Evolutionary conservation across 37 sponge, comb jelly and placozoan species (phyloP).

Genomic region (Amphimedon queenslandica): DNA sequence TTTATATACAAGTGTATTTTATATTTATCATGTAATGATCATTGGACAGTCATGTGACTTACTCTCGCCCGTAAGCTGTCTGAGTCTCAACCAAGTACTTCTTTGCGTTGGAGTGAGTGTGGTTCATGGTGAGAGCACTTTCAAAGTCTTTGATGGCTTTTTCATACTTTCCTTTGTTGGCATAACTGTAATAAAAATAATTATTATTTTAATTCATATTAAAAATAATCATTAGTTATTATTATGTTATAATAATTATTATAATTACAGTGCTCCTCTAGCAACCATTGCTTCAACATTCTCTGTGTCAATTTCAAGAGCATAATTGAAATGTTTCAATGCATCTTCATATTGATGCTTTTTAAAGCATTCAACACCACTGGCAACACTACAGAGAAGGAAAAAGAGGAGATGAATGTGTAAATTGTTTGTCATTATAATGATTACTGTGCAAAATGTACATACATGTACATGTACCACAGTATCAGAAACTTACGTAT

Average conservation of each 20-base stretch:
- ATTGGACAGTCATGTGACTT: background rate
- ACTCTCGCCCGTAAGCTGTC: constrained; percentile 57
- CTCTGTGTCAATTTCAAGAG: constrained; percentile 56
- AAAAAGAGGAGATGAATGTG: no score
- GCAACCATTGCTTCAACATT: constrained; percentile 83
- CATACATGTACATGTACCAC: no score
- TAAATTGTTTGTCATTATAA: no score
- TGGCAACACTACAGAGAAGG: constrained; percentile 44
- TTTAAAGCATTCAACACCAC: constrained; percentile 65
- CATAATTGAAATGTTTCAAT: constrained; percentile 57
- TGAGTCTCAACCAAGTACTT: constrained; percentile 71
- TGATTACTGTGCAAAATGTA: no score
- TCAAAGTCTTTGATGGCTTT: constrained; percentile 59
- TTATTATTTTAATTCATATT: background rate
- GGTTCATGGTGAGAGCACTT: constrained; percentile 49
- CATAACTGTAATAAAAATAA: constrained; percentile 35
- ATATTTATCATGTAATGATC: background rate
- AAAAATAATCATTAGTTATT: no score
- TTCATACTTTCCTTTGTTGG: constrained; percentile 42
- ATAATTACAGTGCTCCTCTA: constrained; percentile 70
- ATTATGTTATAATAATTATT: background rate
- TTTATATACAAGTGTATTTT: no score
- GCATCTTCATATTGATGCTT: constrained; percentile 41
- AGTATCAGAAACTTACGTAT: constrained; percentile 33
- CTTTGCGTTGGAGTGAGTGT: constrained; percentile 61